Evolutionary conservation across 2,797 vertebrate genomes (phyloP).

Genomic region (Pyrocephalus nanus): DNA sequence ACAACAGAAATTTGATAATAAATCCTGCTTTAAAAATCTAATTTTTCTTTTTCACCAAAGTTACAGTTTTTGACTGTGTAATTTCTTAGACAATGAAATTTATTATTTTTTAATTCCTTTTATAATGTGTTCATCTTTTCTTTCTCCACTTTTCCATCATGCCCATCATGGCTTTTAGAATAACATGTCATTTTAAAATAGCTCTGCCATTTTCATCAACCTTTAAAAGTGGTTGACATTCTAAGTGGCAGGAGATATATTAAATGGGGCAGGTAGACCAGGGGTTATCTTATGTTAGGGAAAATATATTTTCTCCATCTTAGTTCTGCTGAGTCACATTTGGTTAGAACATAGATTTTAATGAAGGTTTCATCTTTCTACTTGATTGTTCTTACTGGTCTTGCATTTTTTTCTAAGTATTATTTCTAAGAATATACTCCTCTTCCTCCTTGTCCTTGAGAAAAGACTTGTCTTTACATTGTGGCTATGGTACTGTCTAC

Average conservation of each 20-base stretch:
- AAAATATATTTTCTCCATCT: not conserved
- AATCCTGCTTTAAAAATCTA: not conserved
- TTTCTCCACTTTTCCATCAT: not conserved
- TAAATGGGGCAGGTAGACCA: not conserved
- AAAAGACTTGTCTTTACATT: fast-evolving
- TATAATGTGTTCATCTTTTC: not conserved
- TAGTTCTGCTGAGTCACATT: not conserved
- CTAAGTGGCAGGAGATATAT: not conserved
- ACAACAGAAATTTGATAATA: not conserved
- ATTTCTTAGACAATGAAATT: not conserved
- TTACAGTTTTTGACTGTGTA: not conserved
- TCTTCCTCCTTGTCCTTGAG: not conserved
- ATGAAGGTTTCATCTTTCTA: not conserved
- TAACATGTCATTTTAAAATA: no score
- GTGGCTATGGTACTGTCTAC: not conserved
- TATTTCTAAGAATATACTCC: not conserved
- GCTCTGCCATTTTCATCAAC: not conserved
- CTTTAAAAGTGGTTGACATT: not conserved
- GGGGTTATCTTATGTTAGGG: not conserved
- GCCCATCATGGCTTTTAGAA: not conserved
- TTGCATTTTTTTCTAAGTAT: not conserved
- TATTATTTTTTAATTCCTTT: not conserved
- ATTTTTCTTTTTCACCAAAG: not conserved
- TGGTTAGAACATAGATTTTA: not conserved
- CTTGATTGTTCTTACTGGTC: not conserved